Evolutionary conservation across 1,140 invertebrate species (phyloP).

Genomic region (Oppia nitens): DNA sequence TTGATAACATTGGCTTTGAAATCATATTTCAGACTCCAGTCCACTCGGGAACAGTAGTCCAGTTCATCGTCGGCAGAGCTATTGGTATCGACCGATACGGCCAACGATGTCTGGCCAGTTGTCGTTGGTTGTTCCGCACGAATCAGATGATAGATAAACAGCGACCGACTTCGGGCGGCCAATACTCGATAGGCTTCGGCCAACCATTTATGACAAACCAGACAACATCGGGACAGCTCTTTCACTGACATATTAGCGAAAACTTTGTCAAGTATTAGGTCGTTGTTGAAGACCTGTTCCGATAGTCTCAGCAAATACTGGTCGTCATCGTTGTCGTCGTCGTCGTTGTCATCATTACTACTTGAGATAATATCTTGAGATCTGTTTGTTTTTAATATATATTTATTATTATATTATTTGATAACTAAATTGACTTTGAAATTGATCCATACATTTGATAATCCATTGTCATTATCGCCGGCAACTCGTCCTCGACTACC

Average conservation of each 20-base stretch:
- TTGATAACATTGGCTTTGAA: neutral
- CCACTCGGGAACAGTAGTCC: neutral
- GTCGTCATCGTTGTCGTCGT: too few relatives aligned
- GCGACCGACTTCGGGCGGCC: neutral
- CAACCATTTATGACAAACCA: neutral
- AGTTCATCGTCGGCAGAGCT: neutral
- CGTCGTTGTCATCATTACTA: too few relatives aligned
- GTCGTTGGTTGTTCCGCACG: neutral
- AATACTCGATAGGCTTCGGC: neutral
- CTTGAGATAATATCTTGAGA: too few relatives aligned
- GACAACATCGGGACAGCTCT: neutral
- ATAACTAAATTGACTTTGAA: too few relatives aligned
- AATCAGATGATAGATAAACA: neutral
- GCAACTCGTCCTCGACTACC: too few relatives aligned
- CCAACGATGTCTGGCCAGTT: too few relatives aligned
- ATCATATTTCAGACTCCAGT: neutral
- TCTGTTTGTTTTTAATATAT: too few relatives aligned
- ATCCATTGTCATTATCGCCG: too few relatives aligned
- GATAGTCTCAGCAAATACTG: too few relatives aligned
- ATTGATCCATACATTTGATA: too few relatives aligned
- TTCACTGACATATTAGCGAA: neutral
- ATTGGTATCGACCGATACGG: neutral
- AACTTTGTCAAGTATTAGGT: neutral
- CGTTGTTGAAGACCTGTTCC: neutral
- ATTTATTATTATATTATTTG: too few relatives aligned